phyloP scores from a whole-genome alignment of 1,140 invertebrate species.

The Scaptomyza montana region DNA sequence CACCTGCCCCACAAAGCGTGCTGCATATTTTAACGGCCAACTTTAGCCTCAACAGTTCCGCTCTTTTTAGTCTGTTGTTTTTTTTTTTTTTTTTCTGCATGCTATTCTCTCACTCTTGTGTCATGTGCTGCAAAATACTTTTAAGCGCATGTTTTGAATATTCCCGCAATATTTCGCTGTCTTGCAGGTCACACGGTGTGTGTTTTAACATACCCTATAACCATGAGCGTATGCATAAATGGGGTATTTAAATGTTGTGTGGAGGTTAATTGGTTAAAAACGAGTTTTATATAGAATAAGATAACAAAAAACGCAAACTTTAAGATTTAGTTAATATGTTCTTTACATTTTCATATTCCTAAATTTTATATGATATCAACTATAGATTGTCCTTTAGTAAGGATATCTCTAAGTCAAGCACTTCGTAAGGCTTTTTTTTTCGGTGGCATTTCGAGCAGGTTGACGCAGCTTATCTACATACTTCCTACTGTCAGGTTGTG shows the following conservation, averaged over 20 bases:
- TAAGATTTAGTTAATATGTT: too few species aligned
- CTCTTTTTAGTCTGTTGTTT: background rate
- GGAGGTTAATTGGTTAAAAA: too few species aligned
- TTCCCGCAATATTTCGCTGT: slow-evolving; percentile 67
- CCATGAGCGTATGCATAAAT: background rate
- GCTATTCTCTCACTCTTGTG: slow-evolving; percentile 18
- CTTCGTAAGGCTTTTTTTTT: slow-evolving; percentile 4
- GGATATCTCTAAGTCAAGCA: background rate
- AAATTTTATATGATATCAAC: too few species aligned
- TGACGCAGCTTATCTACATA: slow-evolving; percentile 75
- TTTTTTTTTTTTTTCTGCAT: background rate
- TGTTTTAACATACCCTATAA: slow-evolving; percentile 21
- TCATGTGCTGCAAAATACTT: slow-evolving; percentile 71
- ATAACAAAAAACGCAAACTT: too few species aligned
- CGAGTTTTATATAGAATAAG: too few species aligned
- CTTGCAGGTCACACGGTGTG: slow-evolving; percentile 34
- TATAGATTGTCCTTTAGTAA: background rate
- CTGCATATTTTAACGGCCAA: slow-evolving; percentile 67
- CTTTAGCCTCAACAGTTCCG: slow-evolving; percentile 25
- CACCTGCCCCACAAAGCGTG: slow-evolving; percentile 53
- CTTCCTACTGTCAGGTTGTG: slow-evolving; percentile 42
- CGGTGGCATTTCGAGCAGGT: slow-evolving; percentile 52
- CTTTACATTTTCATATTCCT: too few species aligned
- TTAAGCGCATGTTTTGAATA: slow-evolving; percentile 79
- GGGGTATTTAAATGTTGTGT: too few species aligned